A percentile compares a stretch with the other conserved stretches of the same genome.
Conservation (phyloP, 1,140 invertebrate genomes). For the Lordiphosa collinella region DNA sequence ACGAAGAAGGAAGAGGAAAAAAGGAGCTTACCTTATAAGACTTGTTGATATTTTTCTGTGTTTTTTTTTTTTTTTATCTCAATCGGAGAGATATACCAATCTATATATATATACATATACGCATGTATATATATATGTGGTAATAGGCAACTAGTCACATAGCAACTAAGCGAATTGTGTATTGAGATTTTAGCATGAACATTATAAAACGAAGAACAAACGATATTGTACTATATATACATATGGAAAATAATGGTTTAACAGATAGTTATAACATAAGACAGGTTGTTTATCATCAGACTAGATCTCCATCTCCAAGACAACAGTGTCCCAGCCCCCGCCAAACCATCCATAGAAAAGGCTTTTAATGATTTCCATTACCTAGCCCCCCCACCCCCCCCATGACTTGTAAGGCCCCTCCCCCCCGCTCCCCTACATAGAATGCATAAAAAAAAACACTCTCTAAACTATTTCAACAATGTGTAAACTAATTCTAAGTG, state of each 20-base stretch:
- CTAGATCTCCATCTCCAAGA: not conserved
- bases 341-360: too few relatives aligned
- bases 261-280: constrained; percentile 41
- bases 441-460: constrained; percentile 26
- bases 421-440: not conserved
- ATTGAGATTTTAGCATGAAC: constrained; percentile 68
- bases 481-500: constrained; percentile 70
- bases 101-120: constrained; percentile 3
- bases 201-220: constrained; percentile 24
- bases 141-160: constrained; percentile 70
- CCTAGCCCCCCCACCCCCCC: too few relatives aligned
- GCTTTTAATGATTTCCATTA: too few relatives aligned
- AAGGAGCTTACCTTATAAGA: constrained; percentile 48
- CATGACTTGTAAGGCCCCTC: not conserved
- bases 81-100: not conserved
- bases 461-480: constrained; percentile 51
- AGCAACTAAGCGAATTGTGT: constrained; percentile 62
- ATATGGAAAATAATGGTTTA: not conserved
- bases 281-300: constrained; percentile 35
- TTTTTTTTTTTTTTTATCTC: constrained; percentile 42
- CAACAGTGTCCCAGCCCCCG: too few relatives aligned
- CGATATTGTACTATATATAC: constrained; percentile 36
- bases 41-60: constrained; percentile 68
- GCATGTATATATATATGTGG: constrained; percentile 18
- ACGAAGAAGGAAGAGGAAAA: not conserved